Evolutionary conservation across 2,888 invertebrate species (phyloP).

Genomic region (Polydesmus complanatus): DNA sequence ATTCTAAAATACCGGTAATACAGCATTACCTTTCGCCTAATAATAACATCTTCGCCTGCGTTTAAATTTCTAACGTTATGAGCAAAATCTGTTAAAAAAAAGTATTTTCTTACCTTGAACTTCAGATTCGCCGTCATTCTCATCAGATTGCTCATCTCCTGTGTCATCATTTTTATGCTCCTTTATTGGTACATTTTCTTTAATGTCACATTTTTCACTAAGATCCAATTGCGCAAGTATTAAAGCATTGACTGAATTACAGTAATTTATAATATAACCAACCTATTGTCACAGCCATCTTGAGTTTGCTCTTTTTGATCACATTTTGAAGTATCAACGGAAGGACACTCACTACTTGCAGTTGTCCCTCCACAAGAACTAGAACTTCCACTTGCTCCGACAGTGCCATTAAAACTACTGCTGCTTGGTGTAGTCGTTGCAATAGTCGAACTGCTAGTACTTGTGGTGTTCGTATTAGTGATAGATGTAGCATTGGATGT

Average conservation of each 20-base stretch:
- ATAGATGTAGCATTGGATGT: background rate
- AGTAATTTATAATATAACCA: background rate
- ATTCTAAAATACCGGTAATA: no score
- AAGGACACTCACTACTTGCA: background rate
- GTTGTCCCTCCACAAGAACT: background rate
- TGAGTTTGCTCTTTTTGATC: background rate
- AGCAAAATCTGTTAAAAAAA: no score
- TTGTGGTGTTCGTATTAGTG: background rate
- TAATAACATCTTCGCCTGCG: background rate
- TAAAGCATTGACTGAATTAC: background rate
- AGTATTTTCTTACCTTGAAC: slow-evolving; percentile 16
- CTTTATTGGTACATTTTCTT: slow-evolving; percentile 16
- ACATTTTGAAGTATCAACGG: background rate
- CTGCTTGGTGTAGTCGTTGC: background rate
- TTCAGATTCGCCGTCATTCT: slow-evolving; percentile 16
- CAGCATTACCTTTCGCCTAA: no score
- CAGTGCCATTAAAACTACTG: background rate
- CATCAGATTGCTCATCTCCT: slow-evolving; percentile 17
- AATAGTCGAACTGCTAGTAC: background rate
- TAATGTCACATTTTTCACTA: slow-evolving; percentile 2
- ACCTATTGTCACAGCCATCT: background rate
- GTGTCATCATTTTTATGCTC: slow-evolving; percentile 21
- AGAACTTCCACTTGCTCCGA: background rate
- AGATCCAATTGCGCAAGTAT: background rate
- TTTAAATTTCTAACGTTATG: background rate